Evolutionary conservation across 2,113 vertebrate genomes (phyloP).

Genomic region (Taurulus bubalis): DNA sequence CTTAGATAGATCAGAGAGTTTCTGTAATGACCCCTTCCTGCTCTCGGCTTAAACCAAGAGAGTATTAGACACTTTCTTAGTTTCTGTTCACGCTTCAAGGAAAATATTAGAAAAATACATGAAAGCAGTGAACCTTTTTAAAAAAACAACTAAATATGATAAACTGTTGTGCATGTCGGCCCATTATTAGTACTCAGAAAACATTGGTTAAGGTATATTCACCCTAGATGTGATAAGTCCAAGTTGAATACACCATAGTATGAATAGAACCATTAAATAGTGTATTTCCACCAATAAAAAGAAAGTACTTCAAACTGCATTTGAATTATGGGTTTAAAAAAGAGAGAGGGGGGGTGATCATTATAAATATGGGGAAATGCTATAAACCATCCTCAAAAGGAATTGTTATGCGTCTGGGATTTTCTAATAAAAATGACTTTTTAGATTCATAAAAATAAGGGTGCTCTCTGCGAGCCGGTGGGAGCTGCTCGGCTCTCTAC

Average conservation of each 20-base stretch:
- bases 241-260: conserved; percentile 19
- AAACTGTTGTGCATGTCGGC: conserved; percentile 57
- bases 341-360: conserved; percentile 37
- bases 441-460: conserved; percentile 65
- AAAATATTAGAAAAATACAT: conserved; percentile 57
- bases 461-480: conserved; percentile 63
- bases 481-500: conserved; percentile 50
- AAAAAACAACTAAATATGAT: conserved; percentile 46
- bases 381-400: conserved; percentile 78
- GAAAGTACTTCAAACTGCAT: conserved; percentile 75
- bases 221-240: conserved; percentile 43
- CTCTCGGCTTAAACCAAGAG: conserved; percentile 45
- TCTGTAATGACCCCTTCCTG: conserved; percentile 52
- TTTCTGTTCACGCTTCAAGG: conserved; percentile 44
- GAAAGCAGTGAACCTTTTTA: conserved; percentile 20
- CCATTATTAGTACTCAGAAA: conserved; percentile 50
- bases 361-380: conserved; percentile 74
- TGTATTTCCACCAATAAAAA: conserved; percentile 31
- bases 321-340: conserved; percentile 65
- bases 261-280: conserved; percentile 43
- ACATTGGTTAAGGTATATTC: conserved; percentile 41
- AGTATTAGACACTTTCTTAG: conserved; percentile 43
- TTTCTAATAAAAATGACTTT: conserved; percentile 68
- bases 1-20: conserved; percentile 49
- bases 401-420: conserved; percentile 75